These are phyloP conservation scores for Micrasema longulum DNA, from an alignment of 1,140 invertebrate genomes.

Conservation along the genomic window DNA sequence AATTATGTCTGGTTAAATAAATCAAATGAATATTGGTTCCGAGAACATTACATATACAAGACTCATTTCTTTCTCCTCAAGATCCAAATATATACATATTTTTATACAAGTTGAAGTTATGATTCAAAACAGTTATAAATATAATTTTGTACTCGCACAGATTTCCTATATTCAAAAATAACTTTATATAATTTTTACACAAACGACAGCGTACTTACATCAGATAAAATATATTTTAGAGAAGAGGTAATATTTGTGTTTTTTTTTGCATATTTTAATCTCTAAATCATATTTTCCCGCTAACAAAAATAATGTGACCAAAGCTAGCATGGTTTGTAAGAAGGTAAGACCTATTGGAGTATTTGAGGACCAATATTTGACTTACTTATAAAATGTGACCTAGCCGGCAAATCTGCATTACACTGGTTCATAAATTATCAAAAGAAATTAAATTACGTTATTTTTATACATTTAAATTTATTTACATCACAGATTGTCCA, in stretches of 20 bases:
- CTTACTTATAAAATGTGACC: slow-evolving; percentile 6
- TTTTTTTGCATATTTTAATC: too few relatives aligned
- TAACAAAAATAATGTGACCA: slow-evolving; percentile 24
- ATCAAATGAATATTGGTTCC: too few relatives aligned
- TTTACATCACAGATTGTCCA: slow-evolving; percentile 34
- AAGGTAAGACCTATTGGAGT: background rate
- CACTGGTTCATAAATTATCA: slow-evolving; percentile 6
- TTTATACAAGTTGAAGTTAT: slow-evolving; percentile 8
- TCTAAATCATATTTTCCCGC: too few relatives aligned
- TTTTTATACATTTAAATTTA: slow-evolving; percentile 29
- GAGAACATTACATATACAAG: too few relatives aligned
- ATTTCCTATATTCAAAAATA: slow-evolving; percentile 24
- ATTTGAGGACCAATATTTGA: background rate
- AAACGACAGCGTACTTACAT: too few relatives aligned
- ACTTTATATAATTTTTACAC: too few relatives aligned
- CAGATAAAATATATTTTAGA: too few relatives aligned
- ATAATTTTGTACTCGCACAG: slow-evolving; percentile 36
- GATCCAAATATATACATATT: slow-evolving; percentile 1
- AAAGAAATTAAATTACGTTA: slow-evolving; percentile 14
- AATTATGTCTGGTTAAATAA: too few relatives aligned
- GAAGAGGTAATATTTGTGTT: too few relatives aligned
- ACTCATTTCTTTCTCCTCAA: too few relatives aligned
- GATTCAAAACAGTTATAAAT: slow-evolving; percentile 12
- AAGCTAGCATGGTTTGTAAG: background rate
- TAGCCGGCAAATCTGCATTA: slow-evolving; percentile 11